phyloP scores from a whole-genome alignment of 2,888 invertebrate genomes.

The Agrochola lota region DNA sequence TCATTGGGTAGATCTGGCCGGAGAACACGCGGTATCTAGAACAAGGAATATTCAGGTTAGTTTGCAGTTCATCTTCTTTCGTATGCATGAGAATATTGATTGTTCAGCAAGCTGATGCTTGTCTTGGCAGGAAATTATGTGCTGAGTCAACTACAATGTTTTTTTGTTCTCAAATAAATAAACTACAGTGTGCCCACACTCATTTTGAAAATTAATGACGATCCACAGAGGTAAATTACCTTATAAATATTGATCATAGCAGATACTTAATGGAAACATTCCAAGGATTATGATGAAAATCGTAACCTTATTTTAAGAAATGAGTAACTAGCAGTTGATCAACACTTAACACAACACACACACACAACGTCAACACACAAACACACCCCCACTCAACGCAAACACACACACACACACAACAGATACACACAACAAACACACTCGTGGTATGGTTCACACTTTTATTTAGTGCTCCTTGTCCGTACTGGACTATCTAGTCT shows the following conservation, averaged over 20 bases:
- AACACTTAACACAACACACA: neutral
- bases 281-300: neutral
- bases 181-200: no score
- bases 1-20: slow-evolving; percentile 93
- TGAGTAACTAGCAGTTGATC: neutral
- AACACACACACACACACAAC: neutral
- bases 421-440: no score
- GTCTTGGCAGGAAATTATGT: no score
- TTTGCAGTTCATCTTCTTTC: neutral
- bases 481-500: neutral
- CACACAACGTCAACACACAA: neutral
- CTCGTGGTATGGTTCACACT: no score
- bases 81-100: neutral
- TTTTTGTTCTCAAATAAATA: no score
- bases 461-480: neutral
- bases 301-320: neutral
- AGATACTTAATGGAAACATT: neutral
- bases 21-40: slow-evolving; percentile 92
- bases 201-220: neutral
- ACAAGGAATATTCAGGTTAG: slow-evolving; percentile 44
- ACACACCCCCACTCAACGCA: no score
- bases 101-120: neutral
- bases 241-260: neutral
- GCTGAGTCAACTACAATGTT: no score
- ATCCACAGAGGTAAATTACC: neutral